A percentile compares a stretch with the other conserved stretches of the same genome.
These are phyloP conservation scores for Parotia lawesii DNA, from an alignment of 2,113 vertebrate genomes.

Conservation along the genomic window DNA sequence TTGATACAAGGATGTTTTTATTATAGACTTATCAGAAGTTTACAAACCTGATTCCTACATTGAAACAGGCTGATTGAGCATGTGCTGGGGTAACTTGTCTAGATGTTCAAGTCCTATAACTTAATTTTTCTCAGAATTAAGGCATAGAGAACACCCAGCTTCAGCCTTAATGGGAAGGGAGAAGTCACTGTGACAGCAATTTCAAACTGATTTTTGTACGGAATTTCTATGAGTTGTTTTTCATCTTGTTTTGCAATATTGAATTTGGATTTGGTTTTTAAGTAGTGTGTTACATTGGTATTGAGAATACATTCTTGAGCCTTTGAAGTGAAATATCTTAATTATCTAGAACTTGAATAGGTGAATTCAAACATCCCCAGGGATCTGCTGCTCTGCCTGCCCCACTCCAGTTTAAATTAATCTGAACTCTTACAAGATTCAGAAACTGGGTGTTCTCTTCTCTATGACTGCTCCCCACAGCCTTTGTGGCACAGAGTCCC, in stretches of 20 bases:
- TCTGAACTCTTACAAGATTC: background rate
- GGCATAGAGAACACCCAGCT: rapidly evolving
- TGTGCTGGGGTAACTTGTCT: background rate
- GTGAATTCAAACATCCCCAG: background rate
- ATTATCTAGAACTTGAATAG: background rate
- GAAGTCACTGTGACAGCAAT: background rate
- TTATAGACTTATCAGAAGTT: background rate
- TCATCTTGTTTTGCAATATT: background rate
- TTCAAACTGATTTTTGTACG: background rate
- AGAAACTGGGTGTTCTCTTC: background rate
- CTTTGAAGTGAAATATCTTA: background rate
- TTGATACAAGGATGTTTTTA: background rate
- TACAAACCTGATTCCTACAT: background rate
- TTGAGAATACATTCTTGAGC: background rate
- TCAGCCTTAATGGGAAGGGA: background rate
- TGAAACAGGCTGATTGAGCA: background rate
- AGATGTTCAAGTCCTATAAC: background rate
- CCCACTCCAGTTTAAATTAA: background rate
- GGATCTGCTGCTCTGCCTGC: background rate
- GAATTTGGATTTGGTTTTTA: background rate
- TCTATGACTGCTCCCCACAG: background rate
- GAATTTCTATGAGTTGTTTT: background rate
- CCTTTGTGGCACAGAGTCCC: background rate
- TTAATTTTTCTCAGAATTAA: background rate
- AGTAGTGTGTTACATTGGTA: background rate